Evolutionary conservation across 2,113 vertebrate genomes (phyloP), one percentile per base, ranked within the genome.

Genomic region (Oostethus manadensis): DNA sequence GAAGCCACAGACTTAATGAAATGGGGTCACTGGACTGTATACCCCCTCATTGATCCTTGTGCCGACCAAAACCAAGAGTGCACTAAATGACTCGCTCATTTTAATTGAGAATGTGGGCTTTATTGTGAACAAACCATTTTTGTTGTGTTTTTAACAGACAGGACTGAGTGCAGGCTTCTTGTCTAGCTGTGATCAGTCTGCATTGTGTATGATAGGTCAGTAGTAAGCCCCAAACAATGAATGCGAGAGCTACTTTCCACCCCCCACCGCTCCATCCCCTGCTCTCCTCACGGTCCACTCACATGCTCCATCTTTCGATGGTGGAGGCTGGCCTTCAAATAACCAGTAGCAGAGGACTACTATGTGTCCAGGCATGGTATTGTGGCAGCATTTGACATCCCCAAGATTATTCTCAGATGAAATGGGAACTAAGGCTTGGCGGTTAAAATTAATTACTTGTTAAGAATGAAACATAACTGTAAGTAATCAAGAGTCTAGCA

Each of bases 141-240:
- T 23, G 1, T 22, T 0, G 7, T 16, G 49, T 51, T 9, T 8
- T 14, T n/a, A n/a, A n/a, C n/a, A n/a, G n/a, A n/a, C n/a, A n/a
- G n/a, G n/a, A 49, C 21, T 22, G 62, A 40, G 14, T n/a, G n/a
- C 35, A 1, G 38, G 21, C 51, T 74, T 5, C 11, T 18, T 3
- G 45, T 74, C 26, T 58, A 14, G 57, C 66, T 50, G 11, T 11
- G 38, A 58, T 62, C 35, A 64, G 64, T 51, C 18, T 64, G 66
- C n/a, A 51, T 43, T 77, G 62, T 60, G 59, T 60, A n/a, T 42
- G 20, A 63, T 29, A 7, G 35, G 38, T 57, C 65, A 42, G 51
- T 77, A 84, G 84, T 73, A 86, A 84, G 68, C 61, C 0, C 51
- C 60, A 66, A 75, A 85, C 82, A 86, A 74, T 80, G 43, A 44